phyloP scores from a whole-genome alignment of 2,797 vertebrate species.

The Malurus leucopterus region DNA sequence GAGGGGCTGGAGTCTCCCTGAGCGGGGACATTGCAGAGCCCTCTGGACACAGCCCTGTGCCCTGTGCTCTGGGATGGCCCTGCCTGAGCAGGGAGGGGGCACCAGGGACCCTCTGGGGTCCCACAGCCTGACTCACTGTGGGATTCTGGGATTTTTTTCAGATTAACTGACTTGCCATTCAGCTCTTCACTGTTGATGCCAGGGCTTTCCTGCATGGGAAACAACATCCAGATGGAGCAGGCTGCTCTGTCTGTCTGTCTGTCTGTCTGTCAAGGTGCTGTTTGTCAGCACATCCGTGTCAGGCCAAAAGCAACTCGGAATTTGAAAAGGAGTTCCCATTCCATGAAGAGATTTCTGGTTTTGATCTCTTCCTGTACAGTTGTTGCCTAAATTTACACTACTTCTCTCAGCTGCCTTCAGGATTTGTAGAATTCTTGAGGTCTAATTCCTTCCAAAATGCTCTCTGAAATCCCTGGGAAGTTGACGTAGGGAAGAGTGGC shows the following conservation, averaged over 20 bases:
- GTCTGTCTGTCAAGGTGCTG: background rate
- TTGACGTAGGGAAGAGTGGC: background rate
- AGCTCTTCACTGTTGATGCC: background rate
- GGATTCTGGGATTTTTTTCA: background rate
- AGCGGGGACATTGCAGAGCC: background rate
- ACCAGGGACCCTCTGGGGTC: accelerated
- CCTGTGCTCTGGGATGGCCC: background rate
- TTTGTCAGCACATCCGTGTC: background rate
- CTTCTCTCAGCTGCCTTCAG: background rate
- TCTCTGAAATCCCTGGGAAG: background rate
- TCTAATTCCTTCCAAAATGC: background rate
- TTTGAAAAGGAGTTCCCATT: background rate
- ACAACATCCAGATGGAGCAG: accelerated
- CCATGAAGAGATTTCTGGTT: background rate
- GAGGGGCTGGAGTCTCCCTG: background rate
- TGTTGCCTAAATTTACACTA: background rate
- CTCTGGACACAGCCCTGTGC: background rate
- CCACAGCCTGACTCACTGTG: accelerated
- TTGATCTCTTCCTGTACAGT: background rate
- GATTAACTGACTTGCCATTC: background rate
- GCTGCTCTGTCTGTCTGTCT: background rate
- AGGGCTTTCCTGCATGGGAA: background rate
- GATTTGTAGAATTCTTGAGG: background rate
- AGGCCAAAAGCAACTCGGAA: background rate
- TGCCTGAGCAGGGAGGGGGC: background rate